Percentiles rank a stretch among this genome's conserved stretches.
phyloP scores from a whole-genome alignment of 2,113 vertebrate genomes.

The Scophthalmus maximus region DNA sequence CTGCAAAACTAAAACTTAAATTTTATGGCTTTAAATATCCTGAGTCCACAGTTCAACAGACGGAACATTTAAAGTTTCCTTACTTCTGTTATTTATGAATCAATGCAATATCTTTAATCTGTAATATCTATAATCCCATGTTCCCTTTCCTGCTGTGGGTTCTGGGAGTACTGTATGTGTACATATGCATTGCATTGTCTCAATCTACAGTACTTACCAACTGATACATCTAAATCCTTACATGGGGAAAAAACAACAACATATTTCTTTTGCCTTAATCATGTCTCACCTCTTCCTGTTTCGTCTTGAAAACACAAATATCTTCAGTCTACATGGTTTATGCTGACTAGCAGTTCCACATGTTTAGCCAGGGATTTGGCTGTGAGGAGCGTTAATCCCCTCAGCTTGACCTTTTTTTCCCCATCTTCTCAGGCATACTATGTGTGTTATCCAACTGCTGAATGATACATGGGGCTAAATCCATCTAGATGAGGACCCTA shows the following conservation, averaged over 20 bases:
- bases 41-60: background rate
- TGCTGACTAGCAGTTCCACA: slow-evolving; percentile 9
- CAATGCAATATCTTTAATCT: background rate
- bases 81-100: background rate
- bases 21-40: no score
- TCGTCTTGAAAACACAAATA: background rate
- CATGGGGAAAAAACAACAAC: background rate
- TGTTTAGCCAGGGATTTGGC: slow-evolving; percentile 36
- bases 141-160: background rate
- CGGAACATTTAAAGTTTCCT: background rate
- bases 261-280: no score
- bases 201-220: background rate
- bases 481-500: slow-evolving; percentile 31
- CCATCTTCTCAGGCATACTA: slow-evolving; percentile 39
- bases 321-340: background rate
- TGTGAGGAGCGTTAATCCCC: slow-evolving; percentile 43
- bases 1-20: no score
- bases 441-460: slow-evolving; percentile 23
- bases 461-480: slow-evolving; percentile 38
- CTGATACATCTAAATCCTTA: background rate
- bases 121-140: background rate
- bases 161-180: no score
- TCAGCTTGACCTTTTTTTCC: slow-evolving; percentile 61
- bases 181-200: background rate
- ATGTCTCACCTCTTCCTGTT: background rate